A percentile compares a stretch with the other conserved stretches of the same genome.
phyloP scores from a whole-genome alignment of 2,888 invertebrate species.

The Aleiodes leptofemur region DNA sequence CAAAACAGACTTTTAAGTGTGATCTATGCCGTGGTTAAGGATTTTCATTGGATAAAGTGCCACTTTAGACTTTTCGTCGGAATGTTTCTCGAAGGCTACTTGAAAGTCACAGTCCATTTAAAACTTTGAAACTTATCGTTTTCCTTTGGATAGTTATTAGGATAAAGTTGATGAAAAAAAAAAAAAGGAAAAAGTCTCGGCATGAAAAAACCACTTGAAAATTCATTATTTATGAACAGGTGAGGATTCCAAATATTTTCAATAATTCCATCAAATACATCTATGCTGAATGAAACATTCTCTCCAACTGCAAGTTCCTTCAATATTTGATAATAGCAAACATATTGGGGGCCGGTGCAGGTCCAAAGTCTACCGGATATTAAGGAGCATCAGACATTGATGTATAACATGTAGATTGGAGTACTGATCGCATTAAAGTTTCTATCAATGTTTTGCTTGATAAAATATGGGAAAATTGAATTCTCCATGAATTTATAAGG shows the following conservation, averaged over 20 bases:
- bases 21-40: conserved; percentile 15
- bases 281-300: conserved; percentile 1
- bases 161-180: not conserved
- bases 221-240: not conserved
- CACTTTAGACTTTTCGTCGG: conserved; percentile 27
- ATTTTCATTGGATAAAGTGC: conserved; percentile 34
- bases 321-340: conserved; percentile 20
- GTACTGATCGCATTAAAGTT: not conserved
- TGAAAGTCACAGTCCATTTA: conserved; percentile 19
- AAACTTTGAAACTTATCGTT: conserved; percentile 22
- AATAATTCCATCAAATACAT: no score
- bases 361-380: conserved; percentile 3
- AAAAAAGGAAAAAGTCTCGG: not conserved
- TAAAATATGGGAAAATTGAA: not conserved
- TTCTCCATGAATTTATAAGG: not conserved
- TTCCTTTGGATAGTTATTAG: conserved; percentile 12
- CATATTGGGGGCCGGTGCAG: conserved; percentile 4
- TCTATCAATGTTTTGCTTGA: not conserved
- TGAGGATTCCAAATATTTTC: not conserved
- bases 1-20: conserved; percentile 23
- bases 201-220: not conserved
- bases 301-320: not conserved
- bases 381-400: conserved; percentile 6
- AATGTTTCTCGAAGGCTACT: conserved; percentile 18
- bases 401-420: conserved; percentile 1